Evolutionary conservation across 1,140 invertebrate species (phyloP).

Genomic region (Diachasmimorpha longicaudata): DNA sequence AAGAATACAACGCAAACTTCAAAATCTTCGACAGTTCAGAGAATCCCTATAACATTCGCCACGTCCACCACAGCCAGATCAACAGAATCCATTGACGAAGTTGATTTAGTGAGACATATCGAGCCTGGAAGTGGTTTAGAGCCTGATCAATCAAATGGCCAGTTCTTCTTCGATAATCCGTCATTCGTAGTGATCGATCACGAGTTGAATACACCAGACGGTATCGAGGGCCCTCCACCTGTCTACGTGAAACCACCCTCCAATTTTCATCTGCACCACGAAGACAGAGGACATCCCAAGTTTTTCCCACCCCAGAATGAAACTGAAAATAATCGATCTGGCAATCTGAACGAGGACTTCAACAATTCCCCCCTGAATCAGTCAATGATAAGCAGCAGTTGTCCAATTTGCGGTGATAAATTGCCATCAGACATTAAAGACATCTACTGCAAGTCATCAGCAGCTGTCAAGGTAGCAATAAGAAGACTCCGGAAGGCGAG

Average conservation of each 20-base stretch:
- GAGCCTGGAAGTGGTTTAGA: constrained; percentile 4
- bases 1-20: neutral
- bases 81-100: neutral
- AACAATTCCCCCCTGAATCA: neutral
- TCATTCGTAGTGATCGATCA: constrained; percentile 62
- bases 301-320: neutral
- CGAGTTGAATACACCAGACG: constrained; percentile 66
- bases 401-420: constrained; percentile 50
- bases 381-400: constrained; percentile 18
- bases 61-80: neutral
- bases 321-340: neutral
- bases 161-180: constrained; percentile 33
- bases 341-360: neutral
- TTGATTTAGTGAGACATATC: neutral
- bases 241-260: constrained; percentile 58
- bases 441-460: constrained; percentile 48
- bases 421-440: constrained; percentile 47
- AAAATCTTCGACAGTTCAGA: neutral
- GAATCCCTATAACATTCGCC: constrained; percentile 8
- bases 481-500: constrained; percentile 46
- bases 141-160: neutral
- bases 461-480: constrained; percentile 50
- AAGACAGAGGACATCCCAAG: constrained; percentile 2
- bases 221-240: constrained; percentile 65
- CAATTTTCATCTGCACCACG: constrained; percentile 32